Base-by-base conservation (phyloP, 2,888 invertebrate genomes). In the Morpho helenor region DNA sequence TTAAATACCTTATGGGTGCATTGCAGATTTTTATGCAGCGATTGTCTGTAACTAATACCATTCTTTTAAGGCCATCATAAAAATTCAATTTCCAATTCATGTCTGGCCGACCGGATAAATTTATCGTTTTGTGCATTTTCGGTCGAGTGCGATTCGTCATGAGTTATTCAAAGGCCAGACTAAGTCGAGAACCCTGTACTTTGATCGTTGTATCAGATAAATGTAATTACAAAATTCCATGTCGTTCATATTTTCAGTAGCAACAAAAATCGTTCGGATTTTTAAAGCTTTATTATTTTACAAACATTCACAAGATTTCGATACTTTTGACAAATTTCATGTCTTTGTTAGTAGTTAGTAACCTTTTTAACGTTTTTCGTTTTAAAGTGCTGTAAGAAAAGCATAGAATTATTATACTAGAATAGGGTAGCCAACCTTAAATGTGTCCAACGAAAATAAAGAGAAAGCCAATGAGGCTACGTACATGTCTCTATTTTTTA, bases 41-140 rank as follows among this genome's bases (percentile, higher is more conserved):
- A 50, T 49, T 56, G 60, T 62, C 56, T 51, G 57, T 49, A 60
- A 62, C 64, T 62, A 51, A 62, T 59, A 61, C 55, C 57, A 40
- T 59, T 60, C 59, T 60, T 61, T 62, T 63, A 53, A 61, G 64
- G 59, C 64, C 65, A 63, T 58, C 61, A 65, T 64, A 65, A 66
- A 65, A 60, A 59, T 62, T 65, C 60, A 65, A 67, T 65, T 65
- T 65, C 56, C 62, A 62, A 67, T 64, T 60, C 64, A 59, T 60
- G 67, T 66, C 67, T 63, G 66, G 60, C 64, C 52, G 60, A 63
- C 66, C 64, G 64, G 64, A 66, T 67, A 60, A 66, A 62, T 67
- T 67, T 67, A 66, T 66, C 64, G 66, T 64, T 64, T 61, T 58
- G 59, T 62, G 59, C 64, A 63, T 67, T 67, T 67, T 63, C 60